Conservation (phyloP, 2,888 invertebrate genomes). For the Acleris holmiana region DNA sequence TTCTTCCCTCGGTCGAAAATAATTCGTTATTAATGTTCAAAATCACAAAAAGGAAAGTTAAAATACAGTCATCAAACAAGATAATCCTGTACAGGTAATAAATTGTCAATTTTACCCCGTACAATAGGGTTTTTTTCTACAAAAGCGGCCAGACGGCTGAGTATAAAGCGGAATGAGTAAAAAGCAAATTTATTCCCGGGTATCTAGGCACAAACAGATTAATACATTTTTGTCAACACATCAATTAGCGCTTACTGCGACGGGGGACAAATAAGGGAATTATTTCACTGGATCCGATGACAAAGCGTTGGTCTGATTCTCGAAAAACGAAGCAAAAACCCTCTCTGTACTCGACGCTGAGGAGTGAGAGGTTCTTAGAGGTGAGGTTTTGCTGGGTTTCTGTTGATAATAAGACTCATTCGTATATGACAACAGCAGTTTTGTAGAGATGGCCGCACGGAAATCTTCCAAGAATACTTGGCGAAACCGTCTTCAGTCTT, state of each 20-base stretch:
- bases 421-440: background rate
- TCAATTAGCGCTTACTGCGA: constrained; percentile 45
- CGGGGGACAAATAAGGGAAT: constrained; percentile 42
- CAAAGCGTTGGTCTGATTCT: constrained; percentile 37
- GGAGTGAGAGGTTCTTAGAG: background rate
- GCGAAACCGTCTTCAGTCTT: too few relatives aligned
- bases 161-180: constrained; percentile 19
- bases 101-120: constrained; percentile 19
- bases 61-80: constrained; percentile 13
- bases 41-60: constrained; percentile 10
- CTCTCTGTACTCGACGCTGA: background rate
- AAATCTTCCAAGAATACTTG: too few relatives aligned
- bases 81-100: constrained; percentile 30
- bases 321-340: constrained; percentile 14
- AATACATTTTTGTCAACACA: constrained; percentile 45
- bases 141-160: constrained; percentile 19
- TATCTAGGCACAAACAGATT: constrained; percentile 36
- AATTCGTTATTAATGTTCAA: background rate
- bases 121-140: constrained; percentile 24
- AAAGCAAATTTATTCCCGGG: constrained; percentile 22
- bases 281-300: constrained; percentile 43
- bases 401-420: background rate
- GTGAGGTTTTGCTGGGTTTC: constrained; percentile 4
- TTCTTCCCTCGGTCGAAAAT: too few relatives aligned
- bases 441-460: too few relatives aligned